Evolutionary conservation across 2,113 vertebrate species (phyloP).

Genomic region (Mugil cephalus): DNA sequence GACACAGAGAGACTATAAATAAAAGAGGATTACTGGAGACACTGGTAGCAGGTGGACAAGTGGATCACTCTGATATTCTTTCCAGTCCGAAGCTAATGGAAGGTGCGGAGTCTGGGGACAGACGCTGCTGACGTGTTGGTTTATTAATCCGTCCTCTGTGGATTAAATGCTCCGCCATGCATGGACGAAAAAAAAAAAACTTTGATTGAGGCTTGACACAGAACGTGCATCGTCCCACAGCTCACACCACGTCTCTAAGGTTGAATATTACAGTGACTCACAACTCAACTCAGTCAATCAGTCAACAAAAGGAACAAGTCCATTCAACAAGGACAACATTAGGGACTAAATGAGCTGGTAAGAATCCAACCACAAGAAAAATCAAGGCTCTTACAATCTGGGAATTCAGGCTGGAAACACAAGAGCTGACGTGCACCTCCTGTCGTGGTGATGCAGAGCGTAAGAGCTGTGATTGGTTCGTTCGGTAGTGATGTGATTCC

Average conservation of each 20-base stretch:
- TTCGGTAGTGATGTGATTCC: too few species aligned
- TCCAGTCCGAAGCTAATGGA: conserved; percentile 45
- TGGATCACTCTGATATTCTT: conserved; percentile 39
- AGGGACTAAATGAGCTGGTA: too few species aligned
- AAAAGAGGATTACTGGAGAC: conserved; percentile 15
- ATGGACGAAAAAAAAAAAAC: conserved; percentile 11
- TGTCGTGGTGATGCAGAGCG: too few species aligned
- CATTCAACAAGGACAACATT: too few species aligned
- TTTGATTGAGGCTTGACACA: conserved; percentile 11
- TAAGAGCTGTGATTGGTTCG: too few species aligned
- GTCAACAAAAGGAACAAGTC: too few species aligned
- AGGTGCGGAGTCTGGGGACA: not conserved
- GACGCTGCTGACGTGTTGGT: conserved; percentile 8
- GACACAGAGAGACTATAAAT: not conserved
- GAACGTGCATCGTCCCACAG: not conserved
- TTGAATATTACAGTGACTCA: not conserved
- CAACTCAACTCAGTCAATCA: not conserved
- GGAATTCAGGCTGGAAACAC: too few species aligned
- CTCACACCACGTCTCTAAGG: not conserved
- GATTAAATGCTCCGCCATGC: conserved; percentile 25
- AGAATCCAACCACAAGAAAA: too few species aligned
- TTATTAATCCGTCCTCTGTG: conserved; percentile 54
- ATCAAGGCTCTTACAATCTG: too few species aligned
- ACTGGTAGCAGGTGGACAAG: conserved; percentile 47
- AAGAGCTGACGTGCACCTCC: too few species aligned